phyloP scores from a whole-genome alignment of 2,888 invertebrate species.

The Tethea ocularis region DNA sequence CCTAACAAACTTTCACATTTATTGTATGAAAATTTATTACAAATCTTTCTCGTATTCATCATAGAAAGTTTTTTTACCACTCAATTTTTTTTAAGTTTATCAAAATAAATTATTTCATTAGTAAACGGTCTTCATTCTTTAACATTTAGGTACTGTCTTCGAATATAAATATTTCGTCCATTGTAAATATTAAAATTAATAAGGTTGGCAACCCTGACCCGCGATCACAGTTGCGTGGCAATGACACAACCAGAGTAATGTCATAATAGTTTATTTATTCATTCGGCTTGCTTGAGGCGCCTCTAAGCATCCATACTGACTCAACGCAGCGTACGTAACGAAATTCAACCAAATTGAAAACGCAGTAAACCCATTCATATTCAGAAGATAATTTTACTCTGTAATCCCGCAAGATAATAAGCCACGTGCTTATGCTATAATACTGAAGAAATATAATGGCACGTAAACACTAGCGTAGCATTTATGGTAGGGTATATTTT shows the following conservation, averaged over 20 bases:
- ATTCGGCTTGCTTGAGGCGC: constrained; percentile 26
- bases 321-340: not conserved
- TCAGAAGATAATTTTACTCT: not conserved
- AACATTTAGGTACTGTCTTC: too few relatives aligned
- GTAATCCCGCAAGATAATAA: not conserved
- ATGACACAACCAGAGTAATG: constrained; percentile 27
- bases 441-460: not conserved
- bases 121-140: too few relatives aligned
- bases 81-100: too few relatives aligned
- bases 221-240: constrained; percentile 18
- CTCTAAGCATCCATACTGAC: constrained; percentile 2
- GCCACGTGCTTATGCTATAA: not conserved
- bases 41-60: too few relatives aligned
- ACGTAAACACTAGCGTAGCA: not conserved
- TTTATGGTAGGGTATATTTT: not conserved
- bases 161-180: too few relatives aligned
- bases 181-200: constrained; percentile 1
- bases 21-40: too few relatives aligned
- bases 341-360: not conserved
- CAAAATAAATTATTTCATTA: too few relatives aligned
- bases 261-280: constrained; percentile 41
- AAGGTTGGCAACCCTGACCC: constrained; percentile 41
- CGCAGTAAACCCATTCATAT: not conserved
- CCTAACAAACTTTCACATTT: too few relatives aligned
- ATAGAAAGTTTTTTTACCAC: too few relatives aligned